Evolutionary conservation across 2,797 vertebrate species (phyloP).

Genomic region (Aselliscus stoliczkanus): DNA sequence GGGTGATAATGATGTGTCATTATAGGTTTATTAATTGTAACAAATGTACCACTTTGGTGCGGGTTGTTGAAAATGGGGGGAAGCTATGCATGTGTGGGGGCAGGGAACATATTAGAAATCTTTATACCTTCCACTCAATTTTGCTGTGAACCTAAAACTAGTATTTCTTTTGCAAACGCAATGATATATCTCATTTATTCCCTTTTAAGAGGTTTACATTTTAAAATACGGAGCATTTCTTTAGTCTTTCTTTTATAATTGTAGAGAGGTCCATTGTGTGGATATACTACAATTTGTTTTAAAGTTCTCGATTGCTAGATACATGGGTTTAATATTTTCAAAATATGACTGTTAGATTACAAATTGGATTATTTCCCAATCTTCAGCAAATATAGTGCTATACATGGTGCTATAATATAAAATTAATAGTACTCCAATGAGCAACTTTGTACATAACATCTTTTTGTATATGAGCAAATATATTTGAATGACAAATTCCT

Average conservation of each 20-base stretch:
- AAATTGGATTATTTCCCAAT: not conserved
- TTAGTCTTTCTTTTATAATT: not conserved
- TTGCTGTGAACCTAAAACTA: not conserved
- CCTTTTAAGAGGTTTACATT: not conserved
- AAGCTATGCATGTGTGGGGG: not conserved
- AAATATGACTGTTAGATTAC: not conserved
- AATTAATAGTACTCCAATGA: not conserved
- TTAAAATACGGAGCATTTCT: not conserved
- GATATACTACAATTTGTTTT: not conserved
- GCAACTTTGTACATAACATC: not conserved
- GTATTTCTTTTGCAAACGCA: not conserved
- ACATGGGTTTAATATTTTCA: not conserved
- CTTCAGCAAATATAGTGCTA: not conserved
- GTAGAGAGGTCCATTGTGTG: not conserved
- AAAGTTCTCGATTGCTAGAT: not conserved
- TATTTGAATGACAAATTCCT: not conserved
- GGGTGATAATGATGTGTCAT: not conserved
- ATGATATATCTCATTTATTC: not conserved
- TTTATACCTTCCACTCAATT: not conserved
- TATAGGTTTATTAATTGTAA: no score
- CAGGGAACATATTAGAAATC: not conserved
- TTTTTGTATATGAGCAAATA: not conserved
- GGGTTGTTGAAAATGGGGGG: not conserved
- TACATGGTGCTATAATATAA: not conserved
- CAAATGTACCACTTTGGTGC: not conserved